A percentile compares a stretch with the other conserved stretches of the same genome.
phyloP scores from a whole-genome alignment of 1,140 invertebrate genomes.

The Dufourea novaeangliae region DNA sequence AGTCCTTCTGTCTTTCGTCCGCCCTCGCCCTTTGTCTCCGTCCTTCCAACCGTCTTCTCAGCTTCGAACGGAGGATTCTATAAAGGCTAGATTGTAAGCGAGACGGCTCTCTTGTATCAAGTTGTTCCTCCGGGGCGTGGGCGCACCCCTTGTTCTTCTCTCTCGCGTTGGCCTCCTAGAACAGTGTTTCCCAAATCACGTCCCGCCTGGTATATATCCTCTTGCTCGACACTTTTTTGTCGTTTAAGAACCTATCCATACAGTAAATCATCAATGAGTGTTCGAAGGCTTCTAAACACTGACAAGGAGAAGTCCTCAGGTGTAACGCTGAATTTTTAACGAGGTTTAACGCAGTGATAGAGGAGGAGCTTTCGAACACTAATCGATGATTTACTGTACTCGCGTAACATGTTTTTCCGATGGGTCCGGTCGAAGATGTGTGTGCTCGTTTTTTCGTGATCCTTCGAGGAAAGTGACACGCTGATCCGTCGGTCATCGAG shows the following conservation, averaged over 20 bases:
- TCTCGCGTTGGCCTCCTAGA: constrained; percentile 55
- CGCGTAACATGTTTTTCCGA: constrained; percentile 3
- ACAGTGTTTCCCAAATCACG: constrained; percentile 62
- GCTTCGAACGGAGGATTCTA: constrained; percentile 66
- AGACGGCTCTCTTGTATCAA: constrained; percentile 74
- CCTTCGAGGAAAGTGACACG: not conserved
- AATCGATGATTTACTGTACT: too few species aligned
- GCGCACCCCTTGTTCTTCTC: constrained; percentile 60
- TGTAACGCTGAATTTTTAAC: too few species aligned
- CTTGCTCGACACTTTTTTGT: constrained; percentile 20
- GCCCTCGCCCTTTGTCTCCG: constrained; percentile 17
- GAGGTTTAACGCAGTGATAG: too few species aligned
- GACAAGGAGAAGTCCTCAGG: too few species aligned
- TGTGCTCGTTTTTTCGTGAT: not conserved
- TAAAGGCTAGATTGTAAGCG: constrained; percentile 74
- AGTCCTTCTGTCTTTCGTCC: constrained; percentile 32
- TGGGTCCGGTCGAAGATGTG: not conserved
- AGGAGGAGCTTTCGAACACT: too few species aligned
- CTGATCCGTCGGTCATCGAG: not conserved
- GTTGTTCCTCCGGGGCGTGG: constrained; percentile 71
- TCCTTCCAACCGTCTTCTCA: constrained; percentile 39
- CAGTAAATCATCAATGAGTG: too few species aligned
- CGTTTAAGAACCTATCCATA: constrained; percentile 4
- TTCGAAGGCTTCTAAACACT: too few species aligned
- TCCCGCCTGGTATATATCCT: constrained; percentile 3